Percentiles rank a stretch among this genome's conserved stretches.
Evolutionary conservation across 2,113 vertebrate species (phyloP).

Genomic region (Coturnix japonica): DNA sequence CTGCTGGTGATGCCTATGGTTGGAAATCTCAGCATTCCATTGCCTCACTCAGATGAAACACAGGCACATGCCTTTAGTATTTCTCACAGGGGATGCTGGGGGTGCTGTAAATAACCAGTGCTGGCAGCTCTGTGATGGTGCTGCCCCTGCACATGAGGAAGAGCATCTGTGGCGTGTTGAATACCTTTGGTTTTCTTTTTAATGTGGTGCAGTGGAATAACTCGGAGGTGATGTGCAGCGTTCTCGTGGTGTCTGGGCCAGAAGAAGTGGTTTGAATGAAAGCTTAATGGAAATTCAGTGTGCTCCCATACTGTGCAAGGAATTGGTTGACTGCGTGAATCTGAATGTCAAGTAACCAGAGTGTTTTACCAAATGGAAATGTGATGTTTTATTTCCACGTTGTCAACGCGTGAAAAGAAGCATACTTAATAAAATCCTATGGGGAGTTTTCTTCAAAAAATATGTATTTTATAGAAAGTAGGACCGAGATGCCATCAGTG

Average conservation of each 20-base stretch:
- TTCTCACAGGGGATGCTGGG: not conserved
- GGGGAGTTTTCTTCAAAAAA: not conserved
- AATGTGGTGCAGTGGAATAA: not conserved
- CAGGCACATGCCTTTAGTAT: not conserved
- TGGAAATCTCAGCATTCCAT: not conserved
- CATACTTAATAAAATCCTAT: not conserved
- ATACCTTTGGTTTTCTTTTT: not conserved
- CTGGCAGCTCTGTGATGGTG: not conserved
- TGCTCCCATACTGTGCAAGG: slow-evolving; percentile 12
- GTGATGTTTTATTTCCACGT: not conserved
- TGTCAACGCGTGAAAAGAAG: not conserved
- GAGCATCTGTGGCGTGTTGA: not conserved
- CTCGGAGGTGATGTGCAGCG: not conserved
- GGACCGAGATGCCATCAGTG: not conserved
- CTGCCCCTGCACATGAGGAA: accelerated
- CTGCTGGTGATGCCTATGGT: not conserved
- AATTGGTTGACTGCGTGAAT: slow-evolving; percentile 18
- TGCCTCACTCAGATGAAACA: not conserved
- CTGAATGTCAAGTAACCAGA: slow-evolving; percentile 47
- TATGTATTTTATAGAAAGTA: not conserved
- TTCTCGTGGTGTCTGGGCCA: not conserved
- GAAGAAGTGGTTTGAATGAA: slow-evolving; percentile 19
- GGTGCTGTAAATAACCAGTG: not conserved
- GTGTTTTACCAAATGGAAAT: slow-evolving; percentile 14
- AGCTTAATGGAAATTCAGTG: slow-evolving; percentile 12